Evolutionary conservation across 2,797 vertebrate species (phyloP).

Genomic region (Aulostomus chinensis): DNA sequence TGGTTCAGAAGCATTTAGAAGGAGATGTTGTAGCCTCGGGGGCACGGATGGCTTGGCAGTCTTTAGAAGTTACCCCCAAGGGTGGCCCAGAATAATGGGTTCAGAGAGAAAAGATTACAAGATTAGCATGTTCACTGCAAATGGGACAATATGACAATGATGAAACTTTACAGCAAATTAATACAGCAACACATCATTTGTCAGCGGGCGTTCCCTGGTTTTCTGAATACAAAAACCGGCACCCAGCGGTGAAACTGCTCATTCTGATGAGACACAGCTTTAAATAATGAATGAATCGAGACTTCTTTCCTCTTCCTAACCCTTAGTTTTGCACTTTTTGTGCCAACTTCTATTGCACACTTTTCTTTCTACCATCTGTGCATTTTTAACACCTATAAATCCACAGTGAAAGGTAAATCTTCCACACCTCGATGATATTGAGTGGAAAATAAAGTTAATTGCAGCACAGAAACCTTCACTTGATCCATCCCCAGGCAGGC

Average conservation of each 20-base stretch:
- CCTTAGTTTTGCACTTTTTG: neutral
- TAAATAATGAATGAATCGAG: conserved; percentile 29
- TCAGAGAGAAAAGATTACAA: conserved; percentile 44
- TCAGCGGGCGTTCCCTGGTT: conserved; percentile 54
- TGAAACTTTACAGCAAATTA: conserved; percentile 67
- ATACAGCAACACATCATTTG: conserved; percentile 64
- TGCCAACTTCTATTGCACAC: conserved; percentile 1
- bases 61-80: conserved; percentile 57
- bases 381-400: conserved; percentile 15
- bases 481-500: conserved; percentile 17
- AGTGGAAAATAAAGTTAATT: conserved; percentile 14
- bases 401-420: conserved; percentile 10
- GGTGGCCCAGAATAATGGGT: conserved; percentile 52
- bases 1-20: conserved; percentile 75
- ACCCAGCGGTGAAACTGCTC: conserved; percentile 35
- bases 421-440: conserved; percentile 9
- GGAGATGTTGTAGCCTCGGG: conserved; percentile 60
- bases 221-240: conserved; percentile 54
- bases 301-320: neutral
- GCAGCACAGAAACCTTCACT: conserved; percentile 12
- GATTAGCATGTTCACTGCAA: conserved; percentile 65
- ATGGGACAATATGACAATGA: conserved; percentile 65
- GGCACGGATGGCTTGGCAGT: conserved; percentile 53
- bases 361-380: neutral
- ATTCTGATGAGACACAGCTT: conserved; percentile 22